Conservation (phyloP, 1,140 invertebrate species). For the Philotrypesis tridentata region DNA sequence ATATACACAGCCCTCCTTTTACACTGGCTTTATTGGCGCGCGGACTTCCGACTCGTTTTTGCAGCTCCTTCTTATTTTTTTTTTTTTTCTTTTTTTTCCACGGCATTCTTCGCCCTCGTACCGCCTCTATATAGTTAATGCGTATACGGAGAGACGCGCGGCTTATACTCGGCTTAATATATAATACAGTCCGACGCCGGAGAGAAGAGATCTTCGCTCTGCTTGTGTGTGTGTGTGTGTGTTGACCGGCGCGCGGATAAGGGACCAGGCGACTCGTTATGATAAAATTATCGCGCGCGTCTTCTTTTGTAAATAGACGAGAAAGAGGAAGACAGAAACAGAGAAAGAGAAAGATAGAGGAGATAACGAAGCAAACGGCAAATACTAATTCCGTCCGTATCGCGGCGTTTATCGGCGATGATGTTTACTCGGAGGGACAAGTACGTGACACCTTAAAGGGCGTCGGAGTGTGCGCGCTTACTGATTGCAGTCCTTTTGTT, state of each 20-base stretch:
- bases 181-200: too few relatives aligned
- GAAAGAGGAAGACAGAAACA: too few relatives aligned
- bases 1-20: not conserved
- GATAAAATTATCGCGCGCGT: constrained; percentile 37
- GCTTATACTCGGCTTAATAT: not conserved
- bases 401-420: not conserved
- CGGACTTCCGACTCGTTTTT: not conserved
- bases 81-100: not conserved
- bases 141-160: not conserved
- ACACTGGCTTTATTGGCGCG: constrained; percentile 9
- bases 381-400: constrained; percentile 22
- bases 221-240: too few relatives aligned
- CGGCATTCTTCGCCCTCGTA: not conserved
- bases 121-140: not conserved
- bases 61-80: too few relatives aligned
- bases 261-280: not conserved
- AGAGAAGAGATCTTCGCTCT: not conserved
- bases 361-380: constrained; percentile 4
- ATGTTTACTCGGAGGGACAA: too few relatives aligned
- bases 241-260: constrained; percentile 28
- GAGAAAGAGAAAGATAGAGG: too few relatives aligned
- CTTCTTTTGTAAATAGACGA: constrained; percentile 28
- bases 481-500: too few relatives aligned
- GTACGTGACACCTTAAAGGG: not conserved
- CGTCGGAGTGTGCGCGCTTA: too few relatives aligned